phyloP scores from a whole-genome alignment of 2,797 vertebrate species.

The Malacoctenus gilli region DNA sequence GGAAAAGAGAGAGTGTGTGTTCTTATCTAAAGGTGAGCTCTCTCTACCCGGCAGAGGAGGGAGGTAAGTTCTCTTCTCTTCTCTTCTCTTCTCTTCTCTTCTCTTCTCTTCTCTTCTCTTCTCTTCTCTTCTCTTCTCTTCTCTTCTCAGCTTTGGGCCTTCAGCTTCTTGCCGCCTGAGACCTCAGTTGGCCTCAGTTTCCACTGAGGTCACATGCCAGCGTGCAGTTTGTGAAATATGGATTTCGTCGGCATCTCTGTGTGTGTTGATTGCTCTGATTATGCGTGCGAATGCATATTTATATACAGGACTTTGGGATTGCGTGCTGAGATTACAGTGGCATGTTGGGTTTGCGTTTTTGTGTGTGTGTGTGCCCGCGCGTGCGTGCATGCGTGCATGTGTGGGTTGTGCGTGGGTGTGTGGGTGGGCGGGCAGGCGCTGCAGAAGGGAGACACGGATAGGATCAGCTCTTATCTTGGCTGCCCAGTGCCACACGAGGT shows the following conservation, averaged over 20 bases:
- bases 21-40: slow-evolving; percentile 52
- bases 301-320: slow-evolving; percentile 61
- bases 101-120: slow-evolving; percentile 1
- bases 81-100: slow-evolving; percentile 1
- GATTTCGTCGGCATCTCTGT: slow-evolving; percentile 49
- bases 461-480: slow-evolving; percentile 85
- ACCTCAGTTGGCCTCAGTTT: slow-evolving; percentile 28
- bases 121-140: not conserved
- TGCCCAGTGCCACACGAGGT: slow-evolving; percentile 86
- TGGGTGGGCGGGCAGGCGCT: slow-evolving; percentile 68
- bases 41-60: slow-evolving; percentile 36
- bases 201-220: slow-evolving; percentile 30
- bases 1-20: slow-evolving; percentile 40
- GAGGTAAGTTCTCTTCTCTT: slow-evolving; percentile 66
- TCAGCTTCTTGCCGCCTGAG: slow-evolving; percentile 5
- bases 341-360: slow-evolving; percentile 47
- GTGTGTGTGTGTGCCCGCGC: slow-evolving; percentile 48
- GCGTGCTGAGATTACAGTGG: slow-evolving; percentile 70
- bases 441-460: slow-evolving; percentile 79
- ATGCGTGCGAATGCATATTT: slow-evolving; percentile 47
- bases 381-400: slow-evolving; percentile 28
- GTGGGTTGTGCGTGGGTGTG: slow-evolving; percentile 49
- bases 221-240: slow-evolving; percentile 42
- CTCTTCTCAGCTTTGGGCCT: slow-evolving; percentile 28
- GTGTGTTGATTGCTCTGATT: slow-evolving; percentile 41